Percentiles rank a stretch among this genome's conserved stretches.
These are phyloP conservation scores for Philereme vetulata DNA, from an alignment of 2,888 invertebrate genomes.

Conservation along the genomic window DNA sequence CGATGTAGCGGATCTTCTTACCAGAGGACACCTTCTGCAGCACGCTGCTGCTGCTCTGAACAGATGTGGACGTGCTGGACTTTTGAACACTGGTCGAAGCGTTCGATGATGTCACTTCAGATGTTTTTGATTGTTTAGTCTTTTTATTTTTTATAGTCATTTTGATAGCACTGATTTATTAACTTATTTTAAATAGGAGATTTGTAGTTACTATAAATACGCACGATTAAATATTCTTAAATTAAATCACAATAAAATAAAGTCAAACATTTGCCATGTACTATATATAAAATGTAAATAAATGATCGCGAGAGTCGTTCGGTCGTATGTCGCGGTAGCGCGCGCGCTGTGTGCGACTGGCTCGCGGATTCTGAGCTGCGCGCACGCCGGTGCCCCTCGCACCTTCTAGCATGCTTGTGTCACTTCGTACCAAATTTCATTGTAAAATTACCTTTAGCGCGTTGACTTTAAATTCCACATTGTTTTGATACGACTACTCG, in stretches of 20 bases:
- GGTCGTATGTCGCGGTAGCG: conserved; percentile 72
- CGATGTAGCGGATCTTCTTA: conserved; percentile 79
- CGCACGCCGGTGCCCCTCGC: conserved; percentile 44
- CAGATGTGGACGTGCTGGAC: conserved; percentile 68
- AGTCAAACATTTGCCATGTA: conserved; percentile 76
- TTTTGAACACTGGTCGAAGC: conserved; percentile 78
- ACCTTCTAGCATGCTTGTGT: conserved; percentile 38
- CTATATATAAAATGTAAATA: conserved; percentile 49
- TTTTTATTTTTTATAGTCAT: conserved; percentile 84
- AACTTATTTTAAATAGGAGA: conserved; percentile 58
- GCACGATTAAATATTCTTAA: conserved; percentile 66
- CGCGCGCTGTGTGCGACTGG: conserved; percentile 76
- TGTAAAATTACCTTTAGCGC: conserved; percentile 14
- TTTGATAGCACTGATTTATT: conserved; percentile 66
- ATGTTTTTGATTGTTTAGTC: conserved; percentile 76
- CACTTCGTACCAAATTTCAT: conserved; percentile 17
- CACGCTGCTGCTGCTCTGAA: conserved; percentile 71
- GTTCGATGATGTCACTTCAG: conserved; percentile 71
- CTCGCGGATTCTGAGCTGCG: conserved; percentile 72
- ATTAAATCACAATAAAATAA: conserved; percentile 57
- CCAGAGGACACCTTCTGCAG: conserved; percentile 76
- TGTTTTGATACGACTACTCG: not conserved
- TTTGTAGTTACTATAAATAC: conserved; percentile 57
- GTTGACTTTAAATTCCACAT: not conserved
- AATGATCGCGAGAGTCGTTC: conserved; percentile 79